These are phyloP conservation scores for Nowickia ferox DNA, from an alignment of 2,888 invertebrate species.

Conservation along the genomic window DNA sequence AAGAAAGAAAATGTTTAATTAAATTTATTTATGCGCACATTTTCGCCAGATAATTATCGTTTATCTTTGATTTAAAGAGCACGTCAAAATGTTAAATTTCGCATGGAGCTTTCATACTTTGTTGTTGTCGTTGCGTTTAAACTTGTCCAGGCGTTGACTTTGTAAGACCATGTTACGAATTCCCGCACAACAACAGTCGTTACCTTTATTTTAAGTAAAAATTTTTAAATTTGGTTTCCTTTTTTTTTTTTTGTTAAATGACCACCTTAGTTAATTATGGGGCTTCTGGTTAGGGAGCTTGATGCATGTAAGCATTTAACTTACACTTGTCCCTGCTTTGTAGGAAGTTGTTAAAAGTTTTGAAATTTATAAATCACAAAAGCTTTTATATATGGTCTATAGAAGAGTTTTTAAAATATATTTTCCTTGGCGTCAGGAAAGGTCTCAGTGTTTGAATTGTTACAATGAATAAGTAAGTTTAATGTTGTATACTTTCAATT, in stretches of 20 bases:
- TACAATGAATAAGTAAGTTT: background rate
- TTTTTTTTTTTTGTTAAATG: conserved; percentile 75
- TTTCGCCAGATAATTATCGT: conserved; percentile 81
- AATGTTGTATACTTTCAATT: background rate
- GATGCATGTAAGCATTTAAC: conserved; percentile 59
- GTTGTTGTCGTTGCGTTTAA: conserved; percentile 7
- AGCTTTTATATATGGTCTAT: background rate
- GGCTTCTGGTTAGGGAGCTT: conserved; percentile 78
- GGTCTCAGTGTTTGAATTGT: conserved; percentile 1
- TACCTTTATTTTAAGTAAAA: conserved; percentile 8
- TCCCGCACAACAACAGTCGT: conserved; percentile 3
- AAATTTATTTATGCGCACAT: conserved; percentile 68
- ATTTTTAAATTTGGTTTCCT: background rate
- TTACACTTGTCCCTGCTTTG: conserved; percentile 31
- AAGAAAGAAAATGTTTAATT: conserved; percentile 33
- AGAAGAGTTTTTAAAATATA: background rate
- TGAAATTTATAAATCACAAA: background rate
- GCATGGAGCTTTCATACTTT: conserved; percentile 1
- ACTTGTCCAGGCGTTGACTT: conserved; percentile 34
- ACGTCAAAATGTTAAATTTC: conserved; percentile 73
- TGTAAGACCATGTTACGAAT: conserved; percentile 35
- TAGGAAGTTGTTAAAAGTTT: background rate
- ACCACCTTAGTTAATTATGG: conserved; percentile 81
- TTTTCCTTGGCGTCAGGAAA: background rate
- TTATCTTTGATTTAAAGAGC: conserved; percentile 81